phyloP scores from a whole-genome alignment of 2,797 vertebrate species.

The Diglossa cyanea region DNA sequence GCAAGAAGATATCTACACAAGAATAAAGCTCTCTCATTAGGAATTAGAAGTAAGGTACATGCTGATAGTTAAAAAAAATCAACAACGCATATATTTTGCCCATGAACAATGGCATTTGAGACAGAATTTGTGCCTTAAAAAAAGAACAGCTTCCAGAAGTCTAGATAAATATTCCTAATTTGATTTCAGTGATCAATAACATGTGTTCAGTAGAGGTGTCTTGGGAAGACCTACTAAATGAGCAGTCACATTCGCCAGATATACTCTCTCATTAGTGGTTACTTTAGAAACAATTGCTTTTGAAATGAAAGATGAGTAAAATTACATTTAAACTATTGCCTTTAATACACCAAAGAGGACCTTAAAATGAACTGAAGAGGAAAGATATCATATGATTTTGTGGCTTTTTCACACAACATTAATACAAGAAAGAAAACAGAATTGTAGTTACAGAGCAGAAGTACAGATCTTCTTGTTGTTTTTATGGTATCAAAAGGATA shows the following conservation, averaged over 20 bases:
- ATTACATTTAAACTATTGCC: neutral
- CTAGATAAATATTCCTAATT: neutral
- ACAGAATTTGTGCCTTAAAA: neutral
- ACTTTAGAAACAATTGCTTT: neutral
- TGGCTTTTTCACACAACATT: neutral
- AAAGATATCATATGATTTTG: neutral
- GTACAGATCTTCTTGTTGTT: neutral
- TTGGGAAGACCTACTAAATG: neutral
- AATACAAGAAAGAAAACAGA: neutral
- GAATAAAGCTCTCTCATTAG: neutral
- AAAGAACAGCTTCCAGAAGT: neutral
- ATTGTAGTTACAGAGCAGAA: neutral
- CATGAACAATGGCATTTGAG: neutral
- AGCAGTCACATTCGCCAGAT: neutral
- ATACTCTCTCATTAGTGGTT: neutral
- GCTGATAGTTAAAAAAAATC: neutral
- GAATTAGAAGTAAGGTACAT: neutral
- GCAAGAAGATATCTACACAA: neutral
- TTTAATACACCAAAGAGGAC: neutral
- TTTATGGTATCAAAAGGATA: neutral
- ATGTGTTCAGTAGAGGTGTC: neutral
- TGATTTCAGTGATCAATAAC: neutral
- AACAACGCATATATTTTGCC: accelerated
- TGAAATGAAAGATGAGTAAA: slow-evolving; percentile 16
- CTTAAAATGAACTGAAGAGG: neutral